Conservation (phyloP, 2,888 invertebrate genomes). For the Catocala sponsa region DNA sequence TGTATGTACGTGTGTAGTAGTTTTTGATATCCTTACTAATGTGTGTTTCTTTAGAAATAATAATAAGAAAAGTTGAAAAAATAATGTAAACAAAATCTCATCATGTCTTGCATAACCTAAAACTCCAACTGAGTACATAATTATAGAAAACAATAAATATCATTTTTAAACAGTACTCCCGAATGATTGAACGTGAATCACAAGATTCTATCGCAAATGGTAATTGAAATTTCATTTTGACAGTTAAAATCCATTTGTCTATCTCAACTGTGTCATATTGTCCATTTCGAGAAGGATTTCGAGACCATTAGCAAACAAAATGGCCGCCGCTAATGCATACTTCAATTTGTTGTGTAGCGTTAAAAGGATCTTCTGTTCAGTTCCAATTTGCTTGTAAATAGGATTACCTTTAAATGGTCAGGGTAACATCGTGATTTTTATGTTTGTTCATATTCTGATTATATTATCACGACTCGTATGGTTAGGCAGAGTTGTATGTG, state of each 20-base stretch:
- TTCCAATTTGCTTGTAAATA: background rate
- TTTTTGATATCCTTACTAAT: too few relatives aligned
- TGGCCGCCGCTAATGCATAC: slow-evolving; percentile 1
- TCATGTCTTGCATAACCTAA: too few relatives aligned
- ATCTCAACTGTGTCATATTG: slow-evolving; percentile 41
- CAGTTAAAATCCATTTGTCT: slow-evolving; percentile 45
- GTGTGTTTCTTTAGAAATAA: too few relatives aligned
- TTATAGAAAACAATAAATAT: background rate
- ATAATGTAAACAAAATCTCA: too few relatives aligned
- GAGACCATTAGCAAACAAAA: slow-evolving; percentile 29
- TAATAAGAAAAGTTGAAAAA: too few relatives aligned
- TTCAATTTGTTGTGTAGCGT: slow-evolving; percentile 31
- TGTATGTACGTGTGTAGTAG: too few relatives aligned
- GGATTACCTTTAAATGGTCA: background rate
- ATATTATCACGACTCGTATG: too few relatives aligned
- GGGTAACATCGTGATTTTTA: too few relatives aligned
- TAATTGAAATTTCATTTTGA: slow-evolving; percentile 46
- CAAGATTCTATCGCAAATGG: slow-evolving; percentile 28
- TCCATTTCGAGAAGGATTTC: slow-evolving; percentile 37
- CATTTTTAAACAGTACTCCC: background rate
- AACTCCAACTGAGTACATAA: too few relatives aligned
- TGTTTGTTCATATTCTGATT: too few relatives aligned
- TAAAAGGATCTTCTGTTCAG: background rate
- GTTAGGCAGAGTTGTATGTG: too few relatives aligned
- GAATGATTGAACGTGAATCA: slow-evolving; percentile 16